Percentiles rank a stretch among this genome's conserved stretches.
Evolutionary conservation across 2,113 vertebrate genomes (phyloP).

Genomic region (Ellobius talpinus): DNA sequence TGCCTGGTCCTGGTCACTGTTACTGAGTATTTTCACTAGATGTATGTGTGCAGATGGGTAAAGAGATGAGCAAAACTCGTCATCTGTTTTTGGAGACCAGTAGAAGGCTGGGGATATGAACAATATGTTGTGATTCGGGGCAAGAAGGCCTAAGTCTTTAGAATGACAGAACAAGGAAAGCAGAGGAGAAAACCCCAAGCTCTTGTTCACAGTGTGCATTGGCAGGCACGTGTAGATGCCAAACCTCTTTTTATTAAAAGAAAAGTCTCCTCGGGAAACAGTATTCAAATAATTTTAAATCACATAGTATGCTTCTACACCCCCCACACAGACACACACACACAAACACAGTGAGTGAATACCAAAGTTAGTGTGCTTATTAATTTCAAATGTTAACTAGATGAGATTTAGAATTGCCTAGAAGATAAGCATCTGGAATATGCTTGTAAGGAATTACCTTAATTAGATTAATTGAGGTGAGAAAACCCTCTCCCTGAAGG

Average conservation of each 20-base stretch:
- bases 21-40: not conserved
- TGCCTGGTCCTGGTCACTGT: not conserved
- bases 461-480: not conserved
- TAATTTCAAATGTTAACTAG: not conserved
- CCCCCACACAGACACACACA: not conserved
- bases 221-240: not conserved
- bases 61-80: not conserved
- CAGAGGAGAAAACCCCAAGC: not conserved
- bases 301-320: not conserved
- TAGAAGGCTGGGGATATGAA: not conserved
- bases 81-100: not conserved
- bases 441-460: not conserved
- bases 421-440: no score
- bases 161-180: not conserved
- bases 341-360: not conserved
- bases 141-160: not conserved
- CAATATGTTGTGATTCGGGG: not conserved
- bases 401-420: not conserved
- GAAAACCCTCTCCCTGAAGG: not conserved
- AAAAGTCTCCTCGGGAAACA: not conserved
- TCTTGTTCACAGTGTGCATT: not conserved
- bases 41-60: not conserved
- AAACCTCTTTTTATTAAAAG: not conserved
- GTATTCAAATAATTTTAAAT: not conserved
- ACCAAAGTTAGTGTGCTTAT: not conserved